These are phyloP conservation scores for Xestia sexstrigata DNA, from an alignment of 2,888 invertebrate genomes.

Conservation along the genomic window DNA sequence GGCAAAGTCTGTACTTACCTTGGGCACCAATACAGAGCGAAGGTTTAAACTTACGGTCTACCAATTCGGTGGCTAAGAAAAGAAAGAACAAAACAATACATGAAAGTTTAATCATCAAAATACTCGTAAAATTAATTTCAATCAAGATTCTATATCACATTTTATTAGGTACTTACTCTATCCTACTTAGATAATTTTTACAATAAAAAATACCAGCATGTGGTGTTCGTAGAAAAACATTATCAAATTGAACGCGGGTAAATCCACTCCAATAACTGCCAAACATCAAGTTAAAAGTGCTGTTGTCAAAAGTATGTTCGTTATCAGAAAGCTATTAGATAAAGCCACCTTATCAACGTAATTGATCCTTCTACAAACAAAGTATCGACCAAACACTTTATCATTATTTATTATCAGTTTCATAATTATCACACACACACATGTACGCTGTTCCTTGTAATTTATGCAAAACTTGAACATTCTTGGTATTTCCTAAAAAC, in stretches of 20 bases:
- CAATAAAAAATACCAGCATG: not conserved
- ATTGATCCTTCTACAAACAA: constrained; percentile 26
- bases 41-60: too few relatives aligned
- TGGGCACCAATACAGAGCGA: too few relatives aligned
- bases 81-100: too few relatives aligned
- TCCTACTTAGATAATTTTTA: not conserved
- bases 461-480: constrained; percentile 65
- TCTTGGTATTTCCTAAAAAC: constrained; percentile 73
- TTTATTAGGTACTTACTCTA: not conserved
- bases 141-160: not conserved
- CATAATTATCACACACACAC: constrained; percentile 33
- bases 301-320: constrained; percentile 2
- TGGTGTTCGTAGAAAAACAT: not conserved
- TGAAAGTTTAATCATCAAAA: not conserved
- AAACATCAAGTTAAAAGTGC: constrained; percentile 12
- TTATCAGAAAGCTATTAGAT: constrained; percentile 39
- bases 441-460: constrained; percentile 38
- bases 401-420: constrained; percentile 36
- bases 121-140: not conserved
- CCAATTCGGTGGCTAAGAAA: too few relatives aligned
- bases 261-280: not conserved
- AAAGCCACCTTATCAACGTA: constrained; percentile 29
- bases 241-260: constrained; percentile 1
- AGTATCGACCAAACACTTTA: constrained; percentile 26
- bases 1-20: too few relatives aligned